Base-by-base conservation (phyloP, 2,888 invertebrate species). In the Dione vanillae region DNA sequence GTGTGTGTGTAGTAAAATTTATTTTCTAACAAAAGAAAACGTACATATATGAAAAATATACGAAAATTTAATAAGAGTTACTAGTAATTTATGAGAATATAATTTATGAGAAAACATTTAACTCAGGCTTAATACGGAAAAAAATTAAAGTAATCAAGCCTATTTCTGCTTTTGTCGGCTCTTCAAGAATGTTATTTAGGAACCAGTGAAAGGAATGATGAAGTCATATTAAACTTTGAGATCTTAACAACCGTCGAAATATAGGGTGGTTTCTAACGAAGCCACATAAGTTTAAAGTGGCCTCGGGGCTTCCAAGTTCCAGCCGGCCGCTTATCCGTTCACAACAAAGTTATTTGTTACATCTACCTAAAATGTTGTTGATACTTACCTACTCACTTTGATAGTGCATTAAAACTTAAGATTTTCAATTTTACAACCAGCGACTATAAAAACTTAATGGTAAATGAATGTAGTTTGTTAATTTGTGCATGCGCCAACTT, bases 281-380 rank as follows among this genome's bases (percentile, higher is more conserved):
- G 90, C 89, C 90, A 91, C 88, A 87, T 86, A 92, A 92, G 90
- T 91, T 92, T 90, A 88, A 92, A 92, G 90, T 91, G 90, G 91
- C 89, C 91, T 84, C 90, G 74, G 82, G 89, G 86, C 88, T 78
- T 78, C 37, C 78, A 87, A 91, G 89, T 90, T 91, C 77, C 79
- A 78, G 78, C 80, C 83, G 84, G 85, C 88, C 90, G 87, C 89
- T 91, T 90, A 89, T 88, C 87, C 88, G n/a, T 83, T 80, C 79
- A 85, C 86, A 88, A 88, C 88, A 85, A 89, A 91, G 87, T 92
- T 91, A 89, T 91, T 88, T 89, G 87, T 86, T 85, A 79, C 83
- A 84, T 84, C 86, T 83, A 82, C 85, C 83, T 84, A 88, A 89
- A 89, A 81, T 83, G 84, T 78, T 83, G 83, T 83, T 83, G 83